Base-by-base conservation (phyloP, 2,113 vertebrate species). In the Marmota flaviventris region DNA sequence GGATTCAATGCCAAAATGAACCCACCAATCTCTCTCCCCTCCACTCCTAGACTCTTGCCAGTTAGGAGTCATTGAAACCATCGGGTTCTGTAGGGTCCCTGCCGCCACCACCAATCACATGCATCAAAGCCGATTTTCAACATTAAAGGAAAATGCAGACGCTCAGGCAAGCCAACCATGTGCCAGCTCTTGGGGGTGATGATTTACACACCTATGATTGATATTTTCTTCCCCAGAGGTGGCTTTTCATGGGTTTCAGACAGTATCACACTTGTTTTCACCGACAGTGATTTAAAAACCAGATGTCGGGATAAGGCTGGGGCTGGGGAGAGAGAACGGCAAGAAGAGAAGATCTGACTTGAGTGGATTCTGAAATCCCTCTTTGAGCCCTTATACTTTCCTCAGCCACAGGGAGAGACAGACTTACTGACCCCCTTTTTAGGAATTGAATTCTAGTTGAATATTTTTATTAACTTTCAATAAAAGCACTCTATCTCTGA, bases 271-370 rank as follows among this genome's bases (percentile, higher is more conserved):
- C 58, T 96, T 94, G 84, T 88, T 83, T 95, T 88, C 77, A 67
- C n/a, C 89, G 85, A 79, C 42, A 94, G 45, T 69, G 69, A 96
- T 85, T 89, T 27, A 69, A 76, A 93, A 93, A 86, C 67, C 93
- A 91, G 69, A 88, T 86, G 72, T 85, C 76, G 65, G 58, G 27
- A 78, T 1, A 83, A 20, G 51, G 9, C 17, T 72, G 1, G 25
- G 14, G 2, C 3, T 58, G 37, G 9, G 45, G 34, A 17, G 53
- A 20, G 56, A 84, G n/a, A 51, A 70, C 7, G 24, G 67, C 13
- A 39, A 79, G 70, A 42, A 83, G 51, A n/a, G 75, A 91, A 85
- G 34, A 72, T 20, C 24, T 0, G 1, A 75, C 32, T 12, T 6
- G 11, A 69, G 63, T 75, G 58, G 58, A 83, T 69, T 82, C 78